Conservation (phyloP, 35 echinoderm and acorn worm species). For the Acanthaster planci region DNA sequence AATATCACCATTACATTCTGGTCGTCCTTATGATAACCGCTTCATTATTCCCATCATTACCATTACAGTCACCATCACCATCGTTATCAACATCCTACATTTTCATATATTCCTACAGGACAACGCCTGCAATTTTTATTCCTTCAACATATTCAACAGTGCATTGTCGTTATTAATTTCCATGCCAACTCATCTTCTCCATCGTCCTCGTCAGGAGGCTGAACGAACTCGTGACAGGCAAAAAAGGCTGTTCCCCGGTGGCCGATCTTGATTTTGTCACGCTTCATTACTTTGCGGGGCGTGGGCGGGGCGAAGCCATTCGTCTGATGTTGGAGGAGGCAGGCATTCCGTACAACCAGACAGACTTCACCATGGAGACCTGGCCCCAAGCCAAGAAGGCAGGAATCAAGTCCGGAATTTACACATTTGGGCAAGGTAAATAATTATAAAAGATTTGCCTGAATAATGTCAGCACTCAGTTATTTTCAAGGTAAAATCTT, state of each 20-base stretch:
- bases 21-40: no score
- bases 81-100: neutral
- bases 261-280: conserved; percentile 71
- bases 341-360: conserved; percentile 73
- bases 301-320: conserved; percentile 84
- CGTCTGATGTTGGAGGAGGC: conserved; percentile 86
- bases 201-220: conserved; percentile 43
- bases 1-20: no score
- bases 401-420: conserved; percentile 72
- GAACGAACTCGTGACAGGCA: conserved; percentile 78
- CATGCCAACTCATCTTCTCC: neutral
- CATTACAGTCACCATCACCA: neutral
- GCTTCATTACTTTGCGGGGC: conserved; percentile 85
- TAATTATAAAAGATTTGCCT: no score
- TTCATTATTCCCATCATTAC: no score
- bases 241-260: conserved; percentile 78
- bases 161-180: neutral
- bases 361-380: conserved; percentile 69
- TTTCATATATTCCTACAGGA: neutral
- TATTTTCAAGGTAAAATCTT: no score
- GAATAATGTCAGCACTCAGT: no score
- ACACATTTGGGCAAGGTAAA: conserved; percentile 92
- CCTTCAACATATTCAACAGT: neutral
- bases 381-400: conserved; percentile 87
- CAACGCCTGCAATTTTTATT: neutral